Evolutionary conservation across 2,113 vertebrate species (phyloP), one percentile per base, ranked within the genome.

Genomic region (Hiodon tergisus): DNA sequence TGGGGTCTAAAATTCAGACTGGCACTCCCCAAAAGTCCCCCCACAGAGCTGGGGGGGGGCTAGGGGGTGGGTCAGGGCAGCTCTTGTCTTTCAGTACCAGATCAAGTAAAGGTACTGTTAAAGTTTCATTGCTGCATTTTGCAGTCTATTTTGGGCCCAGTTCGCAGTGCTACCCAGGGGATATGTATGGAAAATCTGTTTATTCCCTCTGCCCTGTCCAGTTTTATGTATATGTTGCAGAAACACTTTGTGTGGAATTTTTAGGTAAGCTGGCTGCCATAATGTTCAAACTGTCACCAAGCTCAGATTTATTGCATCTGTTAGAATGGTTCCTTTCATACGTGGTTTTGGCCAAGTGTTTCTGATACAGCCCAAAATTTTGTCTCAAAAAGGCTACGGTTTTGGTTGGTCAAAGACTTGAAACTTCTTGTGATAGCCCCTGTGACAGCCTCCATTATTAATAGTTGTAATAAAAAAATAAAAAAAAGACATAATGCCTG

Each of bases 81-180:
- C 79, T 67, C 78, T 66, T 80, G 60, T 73, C 61, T 73, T 11
- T 63, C 60, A 62, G 6, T 53, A 1, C 51, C 4, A 4, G 51
- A 55, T 78, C 78, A 73, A 83, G 31, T 65, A 31, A 80, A 76
- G 83, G 76, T 70, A 11, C 72, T 73, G 69, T 74, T 71, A 67
- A 73, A 72, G 75, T 77, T 48, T 31, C 31, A 31, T 31, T 31
- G 31, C 31, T 31, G 31, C 31, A 31, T 31, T 31, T 31, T 31
- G 2, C 31, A 31, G 31, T 31, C 31, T 31, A 31, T 31, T 31
- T 71, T 55, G n/a, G 55, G 62, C 52, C 47, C 61, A 73, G 47
- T 68, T 75, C 71, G 73, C 60, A 78, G 31, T 67, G 51, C 67
- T 79, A 48, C 70, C 76, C 16, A 67, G 67, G 82, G 81, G 61